Conservation (phyloP, 1,140 invertebrate genomes). For the Heliconius eleuchia region DNA sequence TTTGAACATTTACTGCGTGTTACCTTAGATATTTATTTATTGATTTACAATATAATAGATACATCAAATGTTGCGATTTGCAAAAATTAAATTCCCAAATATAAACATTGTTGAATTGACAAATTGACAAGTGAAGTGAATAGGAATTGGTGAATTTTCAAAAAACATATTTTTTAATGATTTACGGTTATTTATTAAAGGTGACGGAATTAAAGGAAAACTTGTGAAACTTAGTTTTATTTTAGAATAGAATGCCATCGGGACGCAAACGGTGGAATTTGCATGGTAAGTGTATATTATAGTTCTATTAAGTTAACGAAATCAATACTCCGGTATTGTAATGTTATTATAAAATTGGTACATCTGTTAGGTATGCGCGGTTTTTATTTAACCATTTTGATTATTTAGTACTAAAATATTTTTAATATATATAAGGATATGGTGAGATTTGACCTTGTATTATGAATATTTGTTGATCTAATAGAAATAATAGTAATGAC, state of each 20-base stretch:
- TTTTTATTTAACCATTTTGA: background rate
- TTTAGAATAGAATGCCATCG: slow-evolving; percentile 62
- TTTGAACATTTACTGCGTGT: background rate
- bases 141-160: slow-evolving; percentile 23
- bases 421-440: background rate
- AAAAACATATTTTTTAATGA: slow-evolving; percentile 20
- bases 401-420: background rate
- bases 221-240: background rate
- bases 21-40: background rate
- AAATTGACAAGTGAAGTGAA: slow-evolving; percentile 24
- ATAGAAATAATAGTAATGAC: background rate
- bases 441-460: background rate
- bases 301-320: slow-evolving; percentile 16
- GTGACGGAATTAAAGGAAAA: background rate
- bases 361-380: background rate
- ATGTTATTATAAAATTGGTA: background rate
- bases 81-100: slow-evolving; percentile 16
- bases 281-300: slow-evolving; percentile 78
- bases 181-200: background rate
- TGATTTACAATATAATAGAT: background rate
- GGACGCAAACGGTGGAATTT: slow-evolving; percentile 82
- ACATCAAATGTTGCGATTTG: slow-evolving; percentile 23
- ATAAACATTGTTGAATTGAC: slow-evolving; percentile 33
- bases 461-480: background rate
- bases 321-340: background rate